Evolutionary conservation across 2,888 invertebrate genomes (phyloP), one percentile per base, ranked within the genome.

Genomic region (Drepana falcataria): DNA sequence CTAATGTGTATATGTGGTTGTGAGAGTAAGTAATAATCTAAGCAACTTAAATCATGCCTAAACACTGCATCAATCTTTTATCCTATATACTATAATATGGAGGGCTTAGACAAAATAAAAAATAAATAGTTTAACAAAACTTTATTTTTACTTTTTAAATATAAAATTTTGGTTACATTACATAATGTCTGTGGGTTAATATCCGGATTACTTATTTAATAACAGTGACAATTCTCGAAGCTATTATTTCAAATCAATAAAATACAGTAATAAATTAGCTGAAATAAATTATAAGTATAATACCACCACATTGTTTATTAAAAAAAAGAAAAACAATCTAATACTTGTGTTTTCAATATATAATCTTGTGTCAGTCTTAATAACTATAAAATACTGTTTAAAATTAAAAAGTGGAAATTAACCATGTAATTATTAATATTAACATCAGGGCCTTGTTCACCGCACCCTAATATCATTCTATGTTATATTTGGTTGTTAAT

Each of bases 311-410:
- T 75, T 71, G 66, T 75, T 71, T 65, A 69, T 66, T 69, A 74
- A 77, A 75, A 78, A 72, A 75, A 74, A 69, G 58, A 77, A 79
- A 79, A 75, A 79, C 71, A 75, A 72, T 81, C 81, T 83, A 88
- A 87, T 87, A 87, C 85, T 87, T 81, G 83, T 79, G 75, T 81
- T 78, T 81, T 79, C 72, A 82, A 83, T 85, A 86, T 80, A 86
- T 81, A 77, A 79, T 77, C 70, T 80, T 83, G 84, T 82, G 85
- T 89, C 89, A 90, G 90, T 89, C 90, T 89, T 89, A 89, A 82
- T 63, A 82, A 81, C 85, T 88, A 87, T 81, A 74, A 82, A 87
- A 88, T 88, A 89, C 87, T 88, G 87, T 77, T 81, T 80, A 81
- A 75, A 83, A 76, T 79, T 72, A 75, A 68, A 71, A 71, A 72